These are phyloP conservation scores for Diadumene lineata DNA, from an alignment of 92 coral and sea anemone species.

Conservation along the genomic window DNA sequence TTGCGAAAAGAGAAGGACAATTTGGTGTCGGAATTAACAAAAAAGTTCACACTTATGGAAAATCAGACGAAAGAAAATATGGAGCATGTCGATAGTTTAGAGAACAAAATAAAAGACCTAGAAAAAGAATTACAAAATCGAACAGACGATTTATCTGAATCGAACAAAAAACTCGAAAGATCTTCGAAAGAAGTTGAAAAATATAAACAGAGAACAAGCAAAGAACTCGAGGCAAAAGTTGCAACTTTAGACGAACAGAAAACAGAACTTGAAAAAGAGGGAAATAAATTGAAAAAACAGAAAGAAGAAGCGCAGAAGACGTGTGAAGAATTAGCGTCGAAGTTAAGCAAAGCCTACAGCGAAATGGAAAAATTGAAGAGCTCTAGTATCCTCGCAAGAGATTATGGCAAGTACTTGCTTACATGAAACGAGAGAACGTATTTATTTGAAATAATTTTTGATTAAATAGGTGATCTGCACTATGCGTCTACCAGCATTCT, in stretches of 20 bases:
- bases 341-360: conserved; percentile 67
- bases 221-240: conserved; percentile 12
- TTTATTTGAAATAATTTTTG: no score
- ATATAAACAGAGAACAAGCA: conserved; percentile 8
- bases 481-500: no score
- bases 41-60: conserved; percentile 53
- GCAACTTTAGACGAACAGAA: background rate
- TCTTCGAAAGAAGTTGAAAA: conserved; percentile 36
- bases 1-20: conserved; percentile 58
- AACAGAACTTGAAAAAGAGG: conserved; percentile 53
- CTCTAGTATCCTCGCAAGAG: conserved; percentile 1
- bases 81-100: conserved; percentile 45
- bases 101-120: conserved; percentile 32
- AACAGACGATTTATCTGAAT: conserved; percentile 15
- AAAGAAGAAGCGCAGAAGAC: conserved; percentile 72
- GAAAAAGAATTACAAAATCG: conserved; percentile 6
- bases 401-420: conserved; percentile 28
- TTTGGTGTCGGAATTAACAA: conserved; percentile 57
- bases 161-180: conserved; percentile 23
- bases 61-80: conserved; percentile 47
- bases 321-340: conserved; percentile 78
- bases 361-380: conserved; percentile 57
- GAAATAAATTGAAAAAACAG: conserved; percentile 51
- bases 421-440: no score
- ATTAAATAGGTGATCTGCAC: no score